Base-by-base conservation (phyloP, 2,888 invertebrate species). In the Caradrina clavipalpis region DNA sequence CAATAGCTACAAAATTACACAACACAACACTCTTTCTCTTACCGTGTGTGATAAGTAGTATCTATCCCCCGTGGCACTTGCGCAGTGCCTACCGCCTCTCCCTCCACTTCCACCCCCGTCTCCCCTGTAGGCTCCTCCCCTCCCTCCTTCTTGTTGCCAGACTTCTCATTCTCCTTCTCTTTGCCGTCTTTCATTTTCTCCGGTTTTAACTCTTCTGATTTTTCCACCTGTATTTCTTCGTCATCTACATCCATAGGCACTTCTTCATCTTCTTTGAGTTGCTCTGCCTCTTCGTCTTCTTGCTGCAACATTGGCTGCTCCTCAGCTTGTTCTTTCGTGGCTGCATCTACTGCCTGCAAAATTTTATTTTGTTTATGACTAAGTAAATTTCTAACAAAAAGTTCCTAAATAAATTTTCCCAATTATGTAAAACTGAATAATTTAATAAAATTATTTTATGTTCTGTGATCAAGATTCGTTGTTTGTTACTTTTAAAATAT, bases 251-350 rank as follows among this genome's bases (percentile, higher is more conserved):
- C 95, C 90, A 96, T 96, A 31, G 96, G 92, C 59, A 96, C 91
- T 50, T 97, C 95, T 35, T 97, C 97, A 8, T 96, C 96, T 77
- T 97, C 96, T 17, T 96, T 95, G 10, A 96, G 86, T 58, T 97
- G 94, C 13, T 97, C 96, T 6, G 96, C 96, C 49, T 97, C 96
- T 67, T 97, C 97, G 31, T 97, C 96, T 53, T 97, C 95, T 71
- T 97, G 96, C n/a, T 97, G 96, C 8, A 97, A 89, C 0, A 87
- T 91, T 51, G 97, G 97, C 81, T 97, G 97, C 80, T 97, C 92
- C 81, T 98, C 96, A 49, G 98, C 98, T 93, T 99, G 99, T 80
- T 99, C 98, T 90, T 98, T 97, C 0, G 98, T 98, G 0, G 98
- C 98, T 60, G 97, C 97, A 82, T 98, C 98, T 78, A 98, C 90